These are phyloP conservation scores for Tyrannus savana DNA, from an alignment of 2,113 vertebrate genomes.

Conservation along the genomic window DNA sequence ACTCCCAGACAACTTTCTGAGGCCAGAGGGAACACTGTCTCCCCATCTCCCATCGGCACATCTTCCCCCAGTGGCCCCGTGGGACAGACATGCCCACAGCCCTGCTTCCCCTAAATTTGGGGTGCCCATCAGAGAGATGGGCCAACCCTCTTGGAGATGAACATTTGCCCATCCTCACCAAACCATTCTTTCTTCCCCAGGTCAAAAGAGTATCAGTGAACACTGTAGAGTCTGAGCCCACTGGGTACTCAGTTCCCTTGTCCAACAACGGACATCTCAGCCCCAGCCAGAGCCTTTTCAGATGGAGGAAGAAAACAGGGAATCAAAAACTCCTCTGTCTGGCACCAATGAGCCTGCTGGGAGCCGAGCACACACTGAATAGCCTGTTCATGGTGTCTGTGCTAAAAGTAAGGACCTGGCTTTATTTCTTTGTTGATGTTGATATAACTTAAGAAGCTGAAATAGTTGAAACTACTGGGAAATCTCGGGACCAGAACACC, in stretches of 20 bases:
- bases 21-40: not conserved
- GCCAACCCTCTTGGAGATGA: accelerated
- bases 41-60: not conserved
- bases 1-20: not conserved
- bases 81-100: accelerated
- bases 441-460: constrained; percentile 27
- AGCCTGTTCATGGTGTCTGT: constrained; percentile 22
- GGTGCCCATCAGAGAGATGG: not conserved
- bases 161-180: not conserved
- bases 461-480: not conserved
- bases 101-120: not conserved
- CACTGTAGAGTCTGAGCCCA: not conserved
- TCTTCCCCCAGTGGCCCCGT: accelerated
- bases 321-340: constrained; percentile 27
- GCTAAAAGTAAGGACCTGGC: constrained; percentile 48
- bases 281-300: not conserved
- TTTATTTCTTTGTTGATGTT: constrained; percentile 52
- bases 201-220: not conserved
- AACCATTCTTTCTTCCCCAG: not conserved
- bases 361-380: not conserved
- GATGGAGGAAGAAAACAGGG: not conserved
- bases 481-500: not conserved
- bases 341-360: not conserved
- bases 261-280: not conserved
- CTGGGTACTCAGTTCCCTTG: not conserved